Evolutionary conservation across 2,797 vertebrate genomes (phyloP).

Genomic region (Sciurus vulgaris): DNA sequence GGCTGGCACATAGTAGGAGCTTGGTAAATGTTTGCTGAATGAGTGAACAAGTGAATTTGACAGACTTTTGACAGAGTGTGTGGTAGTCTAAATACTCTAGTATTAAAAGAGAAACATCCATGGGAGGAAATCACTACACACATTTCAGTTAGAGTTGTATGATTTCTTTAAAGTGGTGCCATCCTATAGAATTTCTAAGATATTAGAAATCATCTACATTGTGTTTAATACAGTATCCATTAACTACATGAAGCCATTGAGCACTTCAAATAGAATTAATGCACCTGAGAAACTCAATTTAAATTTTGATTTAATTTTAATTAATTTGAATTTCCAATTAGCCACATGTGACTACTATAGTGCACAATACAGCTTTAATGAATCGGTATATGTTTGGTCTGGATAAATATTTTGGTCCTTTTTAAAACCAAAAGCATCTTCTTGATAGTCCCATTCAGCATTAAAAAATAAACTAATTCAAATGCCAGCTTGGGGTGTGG

Average conservation of each 20-base stretch:
- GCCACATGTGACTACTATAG: not conserved
- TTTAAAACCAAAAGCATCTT: constrained; percentile 29
- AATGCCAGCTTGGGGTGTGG: not conserved
- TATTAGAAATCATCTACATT: not conserved
- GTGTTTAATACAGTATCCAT: not conserved
- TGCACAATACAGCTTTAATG: not conserved
- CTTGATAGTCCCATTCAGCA: not conserved
- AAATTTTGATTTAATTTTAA: constrained; percentile 3
- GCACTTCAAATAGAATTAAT: not conserved
- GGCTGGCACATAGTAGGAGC: not conserved
- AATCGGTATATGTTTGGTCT: not conserved
- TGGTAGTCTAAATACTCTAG: not conserved
- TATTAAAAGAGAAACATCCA: not conserved
- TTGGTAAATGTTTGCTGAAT: not conserved
- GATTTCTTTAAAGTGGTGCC: not conserved
- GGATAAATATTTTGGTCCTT: not conserved
- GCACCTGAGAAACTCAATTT: not conserved
- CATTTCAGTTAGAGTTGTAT: not conserved
- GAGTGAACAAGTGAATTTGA: constrained; percentile 7
- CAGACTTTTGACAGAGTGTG: not conserved
- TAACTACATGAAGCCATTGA: not conserved
- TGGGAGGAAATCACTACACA: not conserved
- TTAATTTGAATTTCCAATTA: not conserved
- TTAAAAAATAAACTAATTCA: constrained; percentile 50
- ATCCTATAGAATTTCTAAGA: not conserved